phyloP scores from a whole-genome alignment of 2,888 invertebrate genomes.

The Ormia ochracea region DNA sequence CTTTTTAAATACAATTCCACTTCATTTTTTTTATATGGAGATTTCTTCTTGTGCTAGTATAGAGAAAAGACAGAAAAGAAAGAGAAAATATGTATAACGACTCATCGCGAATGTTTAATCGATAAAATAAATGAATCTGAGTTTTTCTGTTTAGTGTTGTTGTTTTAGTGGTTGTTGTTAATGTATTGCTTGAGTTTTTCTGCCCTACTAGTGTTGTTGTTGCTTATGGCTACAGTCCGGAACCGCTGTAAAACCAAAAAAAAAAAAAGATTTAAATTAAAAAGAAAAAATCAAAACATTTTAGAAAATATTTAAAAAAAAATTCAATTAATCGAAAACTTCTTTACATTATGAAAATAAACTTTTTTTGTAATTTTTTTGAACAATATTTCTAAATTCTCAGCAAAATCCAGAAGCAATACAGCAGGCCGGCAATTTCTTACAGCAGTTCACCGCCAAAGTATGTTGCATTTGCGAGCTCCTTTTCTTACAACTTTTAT shows the following conservation, averaged over 20 bases:
- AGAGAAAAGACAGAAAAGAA: not conserved
- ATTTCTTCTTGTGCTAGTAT: too few species aligned
- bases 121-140: slow-evolving; percentile 72
- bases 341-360: too few species aligned
- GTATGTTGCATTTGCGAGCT: not conserved
- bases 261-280: not conserved
- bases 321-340: too few species aligned
- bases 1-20: too few species aligned
- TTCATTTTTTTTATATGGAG: too few species aligned
- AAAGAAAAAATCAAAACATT: not conserved
- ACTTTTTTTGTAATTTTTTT: not conserved
- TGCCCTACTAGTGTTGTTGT: slow-evolving; percentile 26
- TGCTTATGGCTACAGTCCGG: slow-evolving; percentile 41
- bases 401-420: not conserved
- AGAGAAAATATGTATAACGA: slow-evolving; percentile 6
- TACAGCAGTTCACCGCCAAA: slow-evolving; percentile 17
- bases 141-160: slow-evolving; percentile 36
- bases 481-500: not conserved
- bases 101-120: slow-evolving; percentile 71
- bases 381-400: not conserved
- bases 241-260: not conserved
- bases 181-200: slow-evolving; percentile 12
- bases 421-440: not conserved
- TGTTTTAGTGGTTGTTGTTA: slow-evolving; percentile 38
- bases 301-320: too few species aligned